Evolutionary conservation across 2,113 vertebrate species (phyloP).

Genomic region (Petroica traversi): DNA sequence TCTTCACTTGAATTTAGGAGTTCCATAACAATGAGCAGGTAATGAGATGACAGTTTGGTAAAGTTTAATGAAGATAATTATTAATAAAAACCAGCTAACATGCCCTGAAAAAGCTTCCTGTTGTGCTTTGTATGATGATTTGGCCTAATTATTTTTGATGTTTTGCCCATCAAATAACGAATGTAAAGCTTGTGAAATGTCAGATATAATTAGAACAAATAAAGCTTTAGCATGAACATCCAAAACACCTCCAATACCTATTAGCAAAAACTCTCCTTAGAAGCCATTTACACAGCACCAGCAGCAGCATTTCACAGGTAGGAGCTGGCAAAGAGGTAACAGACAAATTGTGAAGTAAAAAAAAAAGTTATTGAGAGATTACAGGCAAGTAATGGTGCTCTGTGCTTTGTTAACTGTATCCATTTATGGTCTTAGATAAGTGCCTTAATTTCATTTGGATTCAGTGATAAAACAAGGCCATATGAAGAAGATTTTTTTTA

Average conservation of each 20-base stretch:
- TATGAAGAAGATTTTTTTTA: not conserved
- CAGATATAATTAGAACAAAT: slow-evolving; percentile 42
- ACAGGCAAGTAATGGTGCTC: not conserved
- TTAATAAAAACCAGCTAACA: slow-evolving; percentile 14
- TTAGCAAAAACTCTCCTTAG: not conserved
- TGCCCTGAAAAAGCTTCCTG: slow-evolving; percentile 30
- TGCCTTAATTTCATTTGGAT: not conserved
- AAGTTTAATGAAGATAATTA: slow-evolving; percentile 42
- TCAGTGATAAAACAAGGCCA: not conserved
- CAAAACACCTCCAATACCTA: not conserved
- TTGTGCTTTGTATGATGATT: not conserved
- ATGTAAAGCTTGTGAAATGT: slow-evolving; percentile 36
- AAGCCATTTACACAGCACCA: not conserved
- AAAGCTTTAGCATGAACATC: slow-evolving; percentile 1
- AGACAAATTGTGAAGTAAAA: not conserved
- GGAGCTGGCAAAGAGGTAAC: not conserved
- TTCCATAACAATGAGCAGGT: not conserved
- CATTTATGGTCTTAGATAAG: not conserved
- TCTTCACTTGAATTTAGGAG: not conserved
- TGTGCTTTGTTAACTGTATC: not conserved
- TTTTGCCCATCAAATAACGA: slow-evolving; percentile 48
- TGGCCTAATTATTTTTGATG: slow-evolving; percentile 48
- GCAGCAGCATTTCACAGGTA: not conserved
- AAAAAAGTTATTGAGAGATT: not conserved
- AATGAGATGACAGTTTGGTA: slow-evolving; percentile 29